phyloP scores from a whole-genome alignment of 2,888 invertebrate species.

The Atethmia centrago region DNA sequence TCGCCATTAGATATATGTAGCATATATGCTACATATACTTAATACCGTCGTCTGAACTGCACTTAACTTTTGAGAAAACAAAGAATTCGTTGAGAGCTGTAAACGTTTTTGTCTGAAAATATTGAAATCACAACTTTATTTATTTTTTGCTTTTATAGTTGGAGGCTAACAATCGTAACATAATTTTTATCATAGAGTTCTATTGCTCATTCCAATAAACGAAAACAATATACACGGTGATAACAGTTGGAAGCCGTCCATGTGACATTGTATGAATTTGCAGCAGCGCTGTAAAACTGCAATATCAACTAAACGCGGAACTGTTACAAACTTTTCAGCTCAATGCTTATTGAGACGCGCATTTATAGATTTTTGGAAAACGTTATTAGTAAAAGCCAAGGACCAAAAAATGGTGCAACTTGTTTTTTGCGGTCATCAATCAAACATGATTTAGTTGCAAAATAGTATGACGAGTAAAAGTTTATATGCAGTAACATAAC shows the following conservation, averaged over 20 bases:
- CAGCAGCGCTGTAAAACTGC: slow-evolving; percentile 39
- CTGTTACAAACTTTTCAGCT: slow-evolving; percentile 20
- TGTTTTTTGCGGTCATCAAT: no score
- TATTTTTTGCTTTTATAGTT: background rate
- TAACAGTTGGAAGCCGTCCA: slow-evolving; percentile 53
- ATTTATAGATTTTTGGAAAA: background rate
- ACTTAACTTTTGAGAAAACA: background rate
- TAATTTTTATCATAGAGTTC: background rate
- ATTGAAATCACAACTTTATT: no score
- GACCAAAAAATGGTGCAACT: no score
- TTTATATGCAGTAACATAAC: no score
- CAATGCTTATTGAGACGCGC: slow-evolving; percentile 21
- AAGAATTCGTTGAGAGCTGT: background rate
- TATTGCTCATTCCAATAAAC: slow-evolving; percentile 40
- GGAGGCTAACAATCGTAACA: background rate
- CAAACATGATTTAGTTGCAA: no score
- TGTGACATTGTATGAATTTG: slow-evolving; percentile 45
- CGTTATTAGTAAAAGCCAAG: background rate
- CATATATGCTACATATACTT: no score
- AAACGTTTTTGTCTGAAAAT: background rate
- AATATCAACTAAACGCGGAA: slow-evolving; percentile 19
- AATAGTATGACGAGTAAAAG: no score
- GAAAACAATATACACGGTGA: slow-evolving; percentile 51
- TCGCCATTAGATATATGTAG: no score
- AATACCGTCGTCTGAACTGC: no score